A percentile compares a stretch with the other conserved stretches of the same genome.
These are phyloP conservation scores for Polypedilum pembai DNA, from an alignment of 1,140 invertebrate species.

Conservation along the genomic window DNA sequence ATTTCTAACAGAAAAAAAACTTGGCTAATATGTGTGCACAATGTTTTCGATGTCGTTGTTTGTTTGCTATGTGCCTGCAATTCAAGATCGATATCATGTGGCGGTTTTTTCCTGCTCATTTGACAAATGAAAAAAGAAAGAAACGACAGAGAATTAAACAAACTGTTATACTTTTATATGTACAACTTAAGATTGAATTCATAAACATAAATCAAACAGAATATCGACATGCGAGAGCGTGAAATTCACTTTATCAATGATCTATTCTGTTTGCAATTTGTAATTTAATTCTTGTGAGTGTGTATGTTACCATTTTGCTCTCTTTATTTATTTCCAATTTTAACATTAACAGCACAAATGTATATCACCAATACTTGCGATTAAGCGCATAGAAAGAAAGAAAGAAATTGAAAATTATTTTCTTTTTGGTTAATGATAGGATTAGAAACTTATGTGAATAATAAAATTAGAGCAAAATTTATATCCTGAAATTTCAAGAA, in stretches of 20 bases:
- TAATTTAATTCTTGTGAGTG: conserved; percentile 24
- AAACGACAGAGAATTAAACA: too few relatives aligned
- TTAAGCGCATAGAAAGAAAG: too few relatives aligned
- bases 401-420: too few relatives aligned
- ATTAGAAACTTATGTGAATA: too few relatives aligned
- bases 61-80: background rate
- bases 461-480: too few relatives aligned
- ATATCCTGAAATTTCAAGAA: too few relatives aligned
- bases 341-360: too few relatives aligned
- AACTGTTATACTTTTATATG: background rate
- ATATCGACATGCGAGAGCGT: conserved; percentile 24
- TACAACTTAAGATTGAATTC: conserved; percentile 15
- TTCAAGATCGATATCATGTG: conserved; percentile 1
- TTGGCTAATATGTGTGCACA: background rate
- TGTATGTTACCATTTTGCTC: too few relatives aligned
- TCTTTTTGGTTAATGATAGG: too few relatives aligned
- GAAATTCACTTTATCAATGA: conserved; percentile 27
- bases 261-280: conserved; percentile 23
- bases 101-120: background rate
- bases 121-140: background rate
- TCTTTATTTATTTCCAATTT: too few relatives aligned
- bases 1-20: background rate
- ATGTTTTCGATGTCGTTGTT: background rate
- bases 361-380: too few relatives aligned
- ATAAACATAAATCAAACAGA: conserved; percentile 24